Conservation (phyloP, 2,797 vertebrate genomes). For the Semaprochilodus insignis region DNA sequence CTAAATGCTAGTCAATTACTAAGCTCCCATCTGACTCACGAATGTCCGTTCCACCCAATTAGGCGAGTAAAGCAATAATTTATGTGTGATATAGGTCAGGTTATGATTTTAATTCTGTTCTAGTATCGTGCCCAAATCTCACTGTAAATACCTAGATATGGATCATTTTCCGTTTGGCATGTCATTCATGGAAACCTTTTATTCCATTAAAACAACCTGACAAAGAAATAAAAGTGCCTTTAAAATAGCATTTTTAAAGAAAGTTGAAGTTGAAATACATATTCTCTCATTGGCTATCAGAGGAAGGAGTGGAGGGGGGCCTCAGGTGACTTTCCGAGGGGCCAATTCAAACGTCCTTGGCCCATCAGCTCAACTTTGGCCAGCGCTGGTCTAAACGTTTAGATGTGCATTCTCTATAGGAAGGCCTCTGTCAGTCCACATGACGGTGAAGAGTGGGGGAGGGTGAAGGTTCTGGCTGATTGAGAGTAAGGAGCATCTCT, state of each 20-base stretch:
- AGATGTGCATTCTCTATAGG: neutral
- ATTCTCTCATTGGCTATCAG: neutral
- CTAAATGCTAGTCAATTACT: too few relatives aligned
- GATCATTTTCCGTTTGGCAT: too few relatives aligned
- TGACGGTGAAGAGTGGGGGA: conserved; percentile 41
- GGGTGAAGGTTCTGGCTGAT: conserved; percentile 48
- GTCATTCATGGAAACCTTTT: too few relatives aligned
- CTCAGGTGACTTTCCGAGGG: neutral
- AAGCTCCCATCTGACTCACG: too few relatives aligned
- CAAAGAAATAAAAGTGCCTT: neutral
- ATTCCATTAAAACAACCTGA: too few relatives aligned
- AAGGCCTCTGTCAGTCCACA: conserved; percentile 9
- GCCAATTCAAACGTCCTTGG: neutral
- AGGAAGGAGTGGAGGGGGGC: neutral
- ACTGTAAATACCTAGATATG: too few relatives aligned
- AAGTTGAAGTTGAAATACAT: neutral
- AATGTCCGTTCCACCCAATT: too few relatives aligned
- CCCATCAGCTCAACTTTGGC: neutral
- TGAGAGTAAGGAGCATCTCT: conserved; percentile 71
- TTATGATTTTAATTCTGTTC: too few relatives aligned
- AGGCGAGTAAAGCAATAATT: too few relatives aligned
- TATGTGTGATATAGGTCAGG: too few relatives aligned
- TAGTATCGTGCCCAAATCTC: too few relatives aligned
- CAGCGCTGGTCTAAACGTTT: neutral
- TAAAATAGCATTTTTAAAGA: neutral